A percentile compares a stretch with the other conserved stretches of the same genome.
Evolutionary conservation across 2,113 vertebrate genomes (phyloP).

Genomic region (Xenus cinereus): DNA sequence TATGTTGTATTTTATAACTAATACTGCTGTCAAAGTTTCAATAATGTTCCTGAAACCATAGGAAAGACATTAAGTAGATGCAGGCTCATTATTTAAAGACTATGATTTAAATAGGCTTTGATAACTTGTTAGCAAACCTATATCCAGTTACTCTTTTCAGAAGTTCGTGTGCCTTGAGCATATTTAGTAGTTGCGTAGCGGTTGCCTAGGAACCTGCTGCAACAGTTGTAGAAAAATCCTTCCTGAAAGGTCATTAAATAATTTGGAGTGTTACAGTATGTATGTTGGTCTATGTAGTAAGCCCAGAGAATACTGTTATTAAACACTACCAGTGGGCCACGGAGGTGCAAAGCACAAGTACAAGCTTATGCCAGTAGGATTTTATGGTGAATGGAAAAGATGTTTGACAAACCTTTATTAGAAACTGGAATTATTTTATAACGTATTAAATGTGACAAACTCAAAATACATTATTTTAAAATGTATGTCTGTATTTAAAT

Average conservation of each 20-base stretch:
- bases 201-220: constrained; percentile 41
- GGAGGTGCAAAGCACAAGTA: neutral
- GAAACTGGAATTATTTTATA: neutral
- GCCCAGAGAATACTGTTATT: neutral
- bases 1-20: neutral
- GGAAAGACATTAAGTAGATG: neutral
- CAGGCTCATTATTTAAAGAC: neutral
- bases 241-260: constrained; percentile 53
- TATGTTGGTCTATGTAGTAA: neutral
- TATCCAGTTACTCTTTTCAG: constrained; percentile 9
- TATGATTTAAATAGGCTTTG: neutral
- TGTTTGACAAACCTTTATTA: neutral
- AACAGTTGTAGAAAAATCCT: constrained; percentile 47
- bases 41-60: neutral
- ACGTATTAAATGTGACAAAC: neutral
- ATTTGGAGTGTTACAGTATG: constrained; percentile 7
- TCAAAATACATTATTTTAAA: neutral
- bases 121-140: constrained; percentile 26
- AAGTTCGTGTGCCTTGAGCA: constrained; percentile 19
- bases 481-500: neutral
- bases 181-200: constrained; percentile 1
- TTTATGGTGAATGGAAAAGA: neutral
- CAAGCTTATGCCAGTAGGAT: neutral
- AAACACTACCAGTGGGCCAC: neutral
- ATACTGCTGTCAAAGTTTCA: neutral